Evolutionary conservation across 1,140 invertebrate genomes (phyloP).

Genomic region (Procambarus clarkii): DNA sequence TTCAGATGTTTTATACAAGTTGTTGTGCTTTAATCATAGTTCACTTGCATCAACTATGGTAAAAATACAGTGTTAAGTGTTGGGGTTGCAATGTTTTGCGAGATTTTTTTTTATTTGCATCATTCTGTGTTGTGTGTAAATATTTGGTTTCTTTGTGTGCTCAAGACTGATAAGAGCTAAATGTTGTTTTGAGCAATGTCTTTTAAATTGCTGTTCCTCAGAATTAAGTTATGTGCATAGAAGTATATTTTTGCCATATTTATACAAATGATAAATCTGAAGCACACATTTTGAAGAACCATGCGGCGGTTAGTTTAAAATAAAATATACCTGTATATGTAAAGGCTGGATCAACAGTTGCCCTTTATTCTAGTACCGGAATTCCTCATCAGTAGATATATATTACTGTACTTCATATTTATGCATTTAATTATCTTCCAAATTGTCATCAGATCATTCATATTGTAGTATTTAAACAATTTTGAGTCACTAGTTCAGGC

Average conservation of each 20-base stretch:
- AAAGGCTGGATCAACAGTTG: background rate
- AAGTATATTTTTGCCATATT: slow-evolving; percentile 45
- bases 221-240: slow-evolving; percentile 34
- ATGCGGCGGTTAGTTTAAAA: background rate
- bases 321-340: background rate
- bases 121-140: background rate
- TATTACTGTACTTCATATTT: too few relatives aligned
- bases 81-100: background rate
- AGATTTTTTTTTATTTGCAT: background rate
- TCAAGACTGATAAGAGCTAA: background rate
- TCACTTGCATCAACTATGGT: background rate
- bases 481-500: too few relatives aligned
- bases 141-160: background rate
- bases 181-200: background rate
- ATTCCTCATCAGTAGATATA: too few relatives aligned
- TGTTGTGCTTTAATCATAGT: background rate
- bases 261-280: background rate
- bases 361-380: too few relatives aligned
- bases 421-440: too few relatives aligned
- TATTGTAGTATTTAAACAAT: too few relatives aligned
- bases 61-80: background rate
- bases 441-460: too few relatives aligned
- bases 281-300: background rate
- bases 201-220: background rate
- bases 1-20: background rate